Base-by-base conservation (phyloP, 2,113 vertebrate genomes). In the Camelus bactrianus region DNA sequence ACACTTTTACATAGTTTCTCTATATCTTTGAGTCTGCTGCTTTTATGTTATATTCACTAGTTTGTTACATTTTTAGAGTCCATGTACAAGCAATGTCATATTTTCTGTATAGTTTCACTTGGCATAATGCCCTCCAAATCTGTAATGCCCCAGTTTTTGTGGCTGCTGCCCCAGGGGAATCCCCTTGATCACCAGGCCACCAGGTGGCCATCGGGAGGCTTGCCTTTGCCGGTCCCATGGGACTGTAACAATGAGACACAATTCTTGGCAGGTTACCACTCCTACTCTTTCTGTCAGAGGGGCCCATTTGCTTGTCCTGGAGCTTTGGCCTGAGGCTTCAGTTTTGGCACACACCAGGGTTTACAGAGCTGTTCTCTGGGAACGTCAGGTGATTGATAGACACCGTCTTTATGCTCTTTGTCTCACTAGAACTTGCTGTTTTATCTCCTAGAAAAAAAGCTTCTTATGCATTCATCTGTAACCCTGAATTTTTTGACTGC, bases 401-500 rank as follows among this genome's bases (percentile, higher is more conserved):
- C 11, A 35, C 54, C 38, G 22, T 35, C 38, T 50, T 35, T 82
- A 12, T 6, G 5, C 52, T 60, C 9, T 28, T 62, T 54, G 73
- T 8, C 26, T 56, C 14, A 0, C 24, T 38, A 70, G 15, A 30
- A 54, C 26, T 42, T 42, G 26, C 65, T 35, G 5, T 19, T 73
- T 19, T 73, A 3, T 22, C 54, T 48, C 85, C 19, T 6, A n/a
- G 20, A 12, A 11, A 12, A 75, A 5, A 60, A 46, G 38, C 38
- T 42, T 4, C 9, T 6, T 48, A 48, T 12, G 5, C 2, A 42
- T 0, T 19, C 9, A 20, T 26, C 22, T 35, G 30, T 9, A 26
- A n/a, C 48, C 32, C 64, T 38, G 48, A 69, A 11, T 54, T 69
- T 69, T 69, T 4, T 42, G 38, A 42, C 38, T 42, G 15, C 64